phyloP scores from a whole-genome alignment of 2,888 invertebrate species.

The Sturmia bella region DNA sequence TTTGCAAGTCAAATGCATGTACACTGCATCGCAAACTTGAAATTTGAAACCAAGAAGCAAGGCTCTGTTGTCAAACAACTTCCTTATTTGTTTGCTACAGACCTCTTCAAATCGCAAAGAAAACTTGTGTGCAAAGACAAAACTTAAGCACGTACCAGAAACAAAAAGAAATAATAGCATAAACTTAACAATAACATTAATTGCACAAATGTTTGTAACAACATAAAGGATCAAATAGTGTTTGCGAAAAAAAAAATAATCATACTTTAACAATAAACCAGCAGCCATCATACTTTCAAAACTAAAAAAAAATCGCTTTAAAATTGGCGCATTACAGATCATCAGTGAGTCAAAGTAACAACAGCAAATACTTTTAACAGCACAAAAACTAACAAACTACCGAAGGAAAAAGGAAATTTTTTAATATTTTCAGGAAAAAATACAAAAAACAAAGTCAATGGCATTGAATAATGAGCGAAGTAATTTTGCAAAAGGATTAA shows the following conservation, averaged over 20 bases:
- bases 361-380: slow-evolving; percentile 19
- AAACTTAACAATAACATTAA: background rate
- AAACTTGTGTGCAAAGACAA: slow-evolving; percentile 57
- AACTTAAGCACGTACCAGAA: slow-evolving; percentile 64
- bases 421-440: slow-evolving; percentile 39
- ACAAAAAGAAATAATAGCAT: slow-evolving; percentile 37
- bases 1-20: too few relatives aligned
- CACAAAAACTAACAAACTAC: slow-evolving; percentile 23
- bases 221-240: slow-evolving; percentile 33
- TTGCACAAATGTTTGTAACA: slow-evolving; percentile 15
- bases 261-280: slow-evolving; percentile 36
- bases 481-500: slow-evolving; percentile 45
- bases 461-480: slow-evolving; percentile 67
- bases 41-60: background rate
- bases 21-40: background rate
- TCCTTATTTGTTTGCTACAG: slow-evolving; percentile 56
- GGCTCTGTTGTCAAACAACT: slow-evolving; percentile 40
- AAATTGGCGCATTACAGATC: slow-evolving; percentile 41
- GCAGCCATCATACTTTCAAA: slow-evolving; percentile 13
- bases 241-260: slow-evolving; percentile 42
- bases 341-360: slow-evolving; percentile 52
- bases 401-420: slow-evolving; percentile 43
- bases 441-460: slow-evolving; percentile 66
- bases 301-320: background rate
- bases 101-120: slow-evolving; percentile 49